These are phyloP conservation scores for Hydropsyche betteni DNA, from an alignment of 2,888 invertebrate genomes.

Conservation along the genomic window DNA sequence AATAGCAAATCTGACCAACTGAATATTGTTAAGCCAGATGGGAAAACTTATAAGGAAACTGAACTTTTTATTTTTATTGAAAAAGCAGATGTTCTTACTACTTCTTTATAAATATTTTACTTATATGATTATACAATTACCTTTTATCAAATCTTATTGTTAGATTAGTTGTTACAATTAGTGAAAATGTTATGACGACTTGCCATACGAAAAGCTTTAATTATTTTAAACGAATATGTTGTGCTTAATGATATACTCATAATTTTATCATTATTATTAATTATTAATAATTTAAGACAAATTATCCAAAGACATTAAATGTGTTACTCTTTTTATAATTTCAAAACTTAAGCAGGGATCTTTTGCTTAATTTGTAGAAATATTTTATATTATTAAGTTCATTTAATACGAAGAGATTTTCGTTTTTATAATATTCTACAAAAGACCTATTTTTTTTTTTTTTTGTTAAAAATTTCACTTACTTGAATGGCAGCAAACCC, in stretches of 20 bases:
- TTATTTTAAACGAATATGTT: not conserved
- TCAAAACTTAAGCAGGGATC: too few relatives aligned
- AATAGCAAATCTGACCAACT: constrained; percentile 62
- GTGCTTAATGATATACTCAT: not conserved
- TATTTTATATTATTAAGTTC: too few relatives aligned
- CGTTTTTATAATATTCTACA: too few relatives aligned
- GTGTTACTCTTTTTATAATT: too few relatives aligned
- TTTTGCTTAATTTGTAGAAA: too few relatives aligned
- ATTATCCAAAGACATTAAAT: too few relatives aligned
- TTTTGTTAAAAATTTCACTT: constrained; percentile 57
- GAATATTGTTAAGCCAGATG: constrained; percentile 81
- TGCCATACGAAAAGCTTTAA: not conserved
- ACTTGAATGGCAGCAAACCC: constrained; percentile 86
- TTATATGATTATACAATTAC: too few relatives aligned
- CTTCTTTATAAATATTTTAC: constrained; percentile 68
- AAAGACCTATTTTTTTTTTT: too few relatives aligned
- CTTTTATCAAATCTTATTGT: not conserved
- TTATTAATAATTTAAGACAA: not conserved
- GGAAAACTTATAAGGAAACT: constrained; percentile 84
- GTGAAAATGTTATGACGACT: not conserved
- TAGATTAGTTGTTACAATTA: not conserved
- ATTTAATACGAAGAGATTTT: too few relatives aligned
- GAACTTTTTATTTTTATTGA: constrained; percentile 88
- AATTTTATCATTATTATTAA: constrained; percentile 41
- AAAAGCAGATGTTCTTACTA: constrained; percentile 82